Evolutionary conservation across 2,888 invertebrate species (phyloP), one percentile per base, ranked within the genome.

Genomic region (Stegophylla sp.): DNA sequence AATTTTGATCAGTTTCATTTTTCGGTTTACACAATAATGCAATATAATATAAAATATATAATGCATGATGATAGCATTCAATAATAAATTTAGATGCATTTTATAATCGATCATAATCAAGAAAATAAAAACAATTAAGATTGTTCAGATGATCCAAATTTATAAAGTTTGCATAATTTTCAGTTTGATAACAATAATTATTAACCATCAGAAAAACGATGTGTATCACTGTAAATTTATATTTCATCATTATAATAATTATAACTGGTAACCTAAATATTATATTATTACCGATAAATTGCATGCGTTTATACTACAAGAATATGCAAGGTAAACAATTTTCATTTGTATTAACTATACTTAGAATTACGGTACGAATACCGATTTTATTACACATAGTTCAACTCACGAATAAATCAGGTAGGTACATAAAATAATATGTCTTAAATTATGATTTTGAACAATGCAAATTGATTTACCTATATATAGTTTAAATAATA

Each of bases 161-260:
- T 61, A 73, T 48, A 61, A 26, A 26, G n/a, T 45, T 73, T 48
- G 34, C 34, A 34, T 7, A 34, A 7, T 34, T 34, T 34, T 7
- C n/a, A 73, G n/a, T 61, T 45, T 0, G 13, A 73, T 59, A 56
- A 73, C 2, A 48, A 63, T 74, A n/a, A n/a, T n/a, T n/a, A n/a
- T n/a, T n/a, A n/a, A n/a, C n/a, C 34, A 74, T 74, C 48, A 63
- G 28, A 23, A 15, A 34, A 41, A 34, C 1, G 17, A 43, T 28
- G 9, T 61, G 15, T 28, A 15, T 28, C 7, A 34, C 2, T 13
- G 28, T 73, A 43, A 23, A 43, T 17, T 23, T 1, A 66, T 61
- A 28, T 41, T 45, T 66, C 45, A 20, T n/a, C n/a, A n/a, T n/a
- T n/a, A n/a, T n/a, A n/a, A n/a, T n/a, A 34, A 34, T 34, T 34